A percentile compares a stretch with the other conserved stretches of the same genome.
These are phyloP conservation scores for Oryzias melastigma DNA, from an alignment of 2,113 vertebrate species.

Conservation along the genomic window DNA sequence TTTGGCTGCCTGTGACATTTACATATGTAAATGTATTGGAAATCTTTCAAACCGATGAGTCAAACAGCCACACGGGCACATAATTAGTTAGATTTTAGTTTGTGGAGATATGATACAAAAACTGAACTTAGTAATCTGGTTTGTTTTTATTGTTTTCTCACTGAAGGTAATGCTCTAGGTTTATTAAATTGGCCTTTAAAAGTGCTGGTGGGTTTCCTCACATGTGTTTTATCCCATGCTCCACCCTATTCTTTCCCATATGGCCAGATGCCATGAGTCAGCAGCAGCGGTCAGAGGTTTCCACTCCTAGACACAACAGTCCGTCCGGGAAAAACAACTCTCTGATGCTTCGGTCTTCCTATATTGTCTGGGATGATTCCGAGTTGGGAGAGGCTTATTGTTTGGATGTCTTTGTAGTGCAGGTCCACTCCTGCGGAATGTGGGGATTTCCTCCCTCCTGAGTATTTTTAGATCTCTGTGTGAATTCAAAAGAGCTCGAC, in stretches of 20 bases:
- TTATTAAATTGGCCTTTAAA: neutral
- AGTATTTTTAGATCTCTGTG: conserved; percentile 76
- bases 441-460: conserved; percentile 66
- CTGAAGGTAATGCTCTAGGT: neutral
- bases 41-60: too few species aligned
- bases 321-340: conserved; percentile 67
- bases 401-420: conserved; percentile 76
- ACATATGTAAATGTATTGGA: neutral
- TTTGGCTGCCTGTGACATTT: neutral
- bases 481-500: conserved; percentile 63
- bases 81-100: too few species aligned
- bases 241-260: conserved; percentile 62
- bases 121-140: neutral
- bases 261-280: conserved; percentile 66
- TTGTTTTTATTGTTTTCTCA: neutral
- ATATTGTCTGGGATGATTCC: conserved; percentile 79
- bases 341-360: conserved; percentile 73
- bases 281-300: conserved; percentile 68
- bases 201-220: conserved; percentile 12
- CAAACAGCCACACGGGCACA: too few species aligned
- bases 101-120: too few species aligned
- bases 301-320: conserved; percentile 80
- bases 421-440: conserved; percentile 68
- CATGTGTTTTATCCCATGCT: conserved; percentile 54
- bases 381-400: conserved; percentile 72